Percentiles rank a stretch among this genome's conserved stretches.
Evolutionary conservation across 2,888 invertebrate genomes (phyloP).

Genomic region (Slavum lentiscoides): DNA sequence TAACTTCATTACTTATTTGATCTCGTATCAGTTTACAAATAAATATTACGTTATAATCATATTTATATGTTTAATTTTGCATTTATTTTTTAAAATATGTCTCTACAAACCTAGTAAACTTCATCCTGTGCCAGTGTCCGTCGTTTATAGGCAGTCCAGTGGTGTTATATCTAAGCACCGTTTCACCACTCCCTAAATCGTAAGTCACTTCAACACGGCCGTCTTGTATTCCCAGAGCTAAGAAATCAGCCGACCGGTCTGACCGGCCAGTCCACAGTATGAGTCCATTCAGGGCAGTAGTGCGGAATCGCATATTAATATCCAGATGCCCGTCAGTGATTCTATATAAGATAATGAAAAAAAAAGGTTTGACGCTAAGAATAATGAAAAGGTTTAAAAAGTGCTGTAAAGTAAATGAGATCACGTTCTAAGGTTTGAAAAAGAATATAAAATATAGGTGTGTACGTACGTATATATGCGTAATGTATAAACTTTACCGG

Average conservation of each 20-base stretch:
- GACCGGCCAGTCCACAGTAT: constrained; percentile 83
- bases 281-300: constrained; percentile 72
- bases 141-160: constrained; percentile 76
- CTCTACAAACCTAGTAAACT: constrained; percentile 70
- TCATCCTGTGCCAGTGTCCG: constrained; percentile 81
- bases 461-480: too few relatives aligned
- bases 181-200: constrained; percentile 85
- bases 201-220: constrained; percentile 77
- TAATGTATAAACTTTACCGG: too few relatives aligned
- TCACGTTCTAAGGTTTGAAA: too few relatives aligned
- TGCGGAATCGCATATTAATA: constrained; percentile 84
- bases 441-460: too few relatives aligned
- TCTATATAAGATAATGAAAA: constrained; percentile 61
- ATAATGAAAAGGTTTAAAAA: neutral
- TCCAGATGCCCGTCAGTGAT: constrained; percentile 82
- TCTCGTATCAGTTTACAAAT: too few relatives aligned
- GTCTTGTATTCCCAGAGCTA: constrained; percentile 80
- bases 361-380: neutral
- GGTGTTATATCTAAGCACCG: constrained; percentile 79
- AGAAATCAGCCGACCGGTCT: constrained; percentile 72
- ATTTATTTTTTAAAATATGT: neutral
- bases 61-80: too few relatives aligned
- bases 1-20: too few relatives aligned
- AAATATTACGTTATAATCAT: neutral
- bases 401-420: too few relatives aligned